Evolutionary conservation across 2,797 vertebrate genomes (phyloP).

Genomic region (Paguma larvata): DNA sequence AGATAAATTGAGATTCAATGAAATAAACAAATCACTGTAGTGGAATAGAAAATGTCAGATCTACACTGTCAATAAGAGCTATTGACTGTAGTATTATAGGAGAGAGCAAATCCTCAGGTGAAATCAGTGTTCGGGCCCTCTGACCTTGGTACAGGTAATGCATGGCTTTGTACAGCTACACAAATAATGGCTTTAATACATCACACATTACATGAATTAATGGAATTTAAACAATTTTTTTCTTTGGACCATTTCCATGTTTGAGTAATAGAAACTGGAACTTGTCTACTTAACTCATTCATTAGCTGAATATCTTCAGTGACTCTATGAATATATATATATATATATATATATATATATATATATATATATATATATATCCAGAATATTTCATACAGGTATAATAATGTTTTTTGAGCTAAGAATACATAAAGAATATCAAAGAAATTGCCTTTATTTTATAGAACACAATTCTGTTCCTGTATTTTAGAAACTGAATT

Average conservation of each 20-base stretch:
- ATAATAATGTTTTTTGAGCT: background rate
- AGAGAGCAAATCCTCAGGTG: background rate
- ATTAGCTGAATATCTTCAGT: background rate
- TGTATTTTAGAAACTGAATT: constrained; percentile 24
- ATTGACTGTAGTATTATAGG: background rate
- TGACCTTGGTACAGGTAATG: background rate
- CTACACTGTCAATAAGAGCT: background rate
- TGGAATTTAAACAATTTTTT: background rate
- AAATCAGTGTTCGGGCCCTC: background rate
- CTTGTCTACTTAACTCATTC: background rate
- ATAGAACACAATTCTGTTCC: background rate
- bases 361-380: background rate
- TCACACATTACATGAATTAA: constrained; percentile 2
- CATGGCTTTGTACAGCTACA: background rate
- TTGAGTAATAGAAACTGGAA: constrained; percentile 9
- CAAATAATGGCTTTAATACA: background rate
- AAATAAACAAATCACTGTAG: constrained; percentile 15
- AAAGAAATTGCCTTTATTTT: background rate
- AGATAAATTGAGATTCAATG: background rate
- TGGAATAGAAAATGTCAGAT: background rate
- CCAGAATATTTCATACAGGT: background rate
- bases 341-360: background rate
- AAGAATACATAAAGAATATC: background rate
- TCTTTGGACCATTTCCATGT: background rate
- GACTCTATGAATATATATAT: background rate